Conservation (phyloP, 2,797 vertebrate genomes). For the Pipistrellus pygmaeus region DNA sequence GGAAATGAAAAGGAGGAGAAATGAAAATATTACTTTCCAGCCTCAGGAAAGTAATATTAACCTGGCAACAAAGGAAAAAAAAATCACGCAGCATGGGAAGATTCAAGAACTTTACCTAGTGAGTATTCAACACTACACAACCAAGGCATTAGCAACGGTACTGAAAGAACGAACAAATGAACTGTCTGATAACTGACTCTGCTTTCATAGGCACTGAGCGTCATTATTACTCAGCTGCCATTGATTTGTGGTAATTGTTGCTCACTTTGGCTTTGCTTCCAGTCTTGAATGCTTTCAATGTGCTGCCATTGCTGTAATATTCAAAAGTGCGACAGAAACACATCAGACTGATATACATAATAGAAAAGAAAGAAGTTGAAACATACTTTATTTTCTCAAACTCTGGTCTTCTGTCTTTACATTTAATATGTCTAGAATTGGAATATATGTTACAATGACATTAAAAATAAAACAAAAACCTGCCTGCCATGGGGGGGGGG, state of each 20-base stretch:
- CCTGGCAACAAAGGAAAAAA: not conserved
- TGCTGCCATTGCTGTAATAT: not conserved
- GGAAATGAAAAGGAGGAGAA: not conserved
- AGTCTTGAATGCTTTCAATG: not conserved
- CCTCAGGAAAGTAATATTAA: not conserved
- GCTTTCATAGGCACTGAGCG: not conserved
- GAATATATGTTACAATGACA: conserved; percentile 28
- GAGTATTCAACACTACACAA: not conserved
- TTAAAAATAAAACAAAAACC: not conserved
- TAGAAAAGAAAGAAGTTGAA: conserved; percentile 21
- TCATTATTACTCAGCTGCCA: not conserved
- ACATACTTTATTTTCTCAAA: conserved; percentile 9
- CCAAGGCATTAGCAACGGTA: not conserved
- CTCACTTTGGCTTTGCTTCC: conserved; percentile 16
- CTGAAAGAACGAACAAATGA: not conserved
- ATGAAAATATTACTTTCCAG: no score
- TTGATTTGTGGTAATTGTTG: conserved; percentile 7
- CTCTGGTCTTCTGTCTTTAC: conserved; percentile 18
- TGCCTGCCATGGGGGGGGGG: not conserved
- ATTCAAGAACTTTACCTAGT: not conserved
- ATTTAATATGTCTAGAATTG: conserved; percentile 14
- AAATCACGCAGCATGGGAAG: not conserved
- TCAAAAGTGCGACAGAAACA: conserved; percentile 3
- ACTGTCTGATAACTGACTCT: not conserved
- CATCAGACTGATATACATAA: not conserved